phyloP scores from a whole-genome alignment of 2,888 invertebrate species.

The Lissonota sp. region DNA sequence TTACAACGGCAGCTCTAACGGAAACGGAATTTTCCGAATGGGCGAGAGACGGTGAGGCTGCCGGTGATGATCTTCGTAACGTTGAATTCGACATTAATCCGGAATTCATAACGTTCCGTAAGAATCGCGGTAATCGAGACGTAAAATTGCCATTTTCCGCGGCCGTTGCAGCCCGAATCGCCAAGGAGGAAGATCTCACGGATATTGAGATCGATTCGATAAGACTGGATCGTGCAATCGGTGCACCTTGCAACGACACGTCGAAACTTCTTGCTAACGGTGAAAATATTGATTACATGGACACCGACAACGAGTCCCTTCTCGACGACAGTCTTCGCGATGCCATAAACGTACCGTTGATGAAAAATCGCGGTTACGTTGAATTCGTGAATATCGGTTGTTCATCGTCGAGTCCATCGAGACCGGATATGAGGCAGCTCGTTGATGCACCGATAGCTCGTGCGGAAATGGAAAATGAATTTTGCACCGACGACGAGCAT shows the following conservation, averaged over 20 bases:
- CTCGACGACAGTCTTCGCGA: conserved; percentile 87
- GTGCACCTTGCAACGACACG: conserved; percentile 74
- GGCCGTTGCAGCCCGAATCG: conserved; percentile 71
- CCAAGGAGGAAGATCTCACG: conserved; percentile 82
- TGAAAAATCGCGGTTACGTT: conserved; percentile 88
- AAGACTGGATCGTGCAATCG: conserved; percentile 69
- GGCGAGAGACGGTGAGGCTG: conserved; percentile 91
- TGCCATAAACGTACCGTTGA: conserved; percentile 84
- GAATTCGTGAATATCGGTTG: conserved; percentile 86
- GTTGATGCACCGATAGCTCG: conserved; percentile 79
- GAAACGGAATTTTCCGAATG: conserved; percentile 96
- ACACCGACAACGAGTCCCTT: conserved; percentile 93
- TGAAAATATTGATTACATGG: conserved; percentile 94
- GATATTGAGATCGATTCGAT: conserved; percentile 82
- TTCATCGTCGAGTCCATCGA: conserved; percentile 57
- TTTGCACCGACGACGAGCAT: conserved; percentile 76
- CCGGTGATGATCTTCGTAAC: conserved; percentile 90
- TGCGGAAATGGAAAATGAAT: conserved; percentile 78
- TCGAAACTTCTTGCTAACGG: conserved; percentile 84
- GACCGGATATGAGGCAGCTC: conserved; percentile 25
- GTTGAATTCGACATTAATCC: conserved; percentile 87
- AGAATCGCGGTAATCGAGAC: conserved; percentile 60
- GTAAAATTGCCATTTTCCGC: conserved; percentile 30
- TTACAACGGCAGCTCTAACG: conserved; percentile 90
- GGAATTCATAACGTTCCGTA: conserved; percentile 80